These are phyloP conservation scores for Plutomurus gul DNA, from an alignment of 1,140 invertebrate species.

Conservation along the genomic window DNA sequence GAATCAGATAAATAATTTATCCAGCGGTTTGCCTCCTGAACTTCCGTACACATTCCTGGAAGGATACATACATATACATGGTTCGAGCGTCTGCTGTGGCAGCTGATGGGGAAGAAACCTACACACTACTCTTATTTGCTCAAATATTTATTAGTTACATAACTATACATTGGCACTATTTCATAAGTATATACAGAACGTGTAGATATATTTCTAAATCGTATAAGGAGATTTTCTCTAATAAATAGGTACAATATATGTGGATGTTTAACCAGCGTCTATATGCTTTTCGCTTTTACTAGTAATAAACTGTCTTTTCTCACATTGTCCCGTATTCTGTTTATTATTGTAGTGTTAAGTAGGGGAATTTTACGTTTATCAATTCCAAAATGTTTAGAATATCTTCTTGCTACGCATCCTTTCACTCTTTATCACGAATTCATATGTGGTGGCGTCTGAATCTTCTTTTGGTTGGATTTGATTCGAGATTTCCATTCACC, in stretches of 20 bases:
- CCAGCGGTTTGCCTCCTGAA: conserved; percentile 2
- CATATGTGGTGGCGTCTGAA: not conserved
- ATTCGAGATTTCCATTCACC: not conserved
- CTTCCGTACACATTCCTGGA: not conserved
- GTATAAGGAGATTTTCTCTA: too few relatives aligned
- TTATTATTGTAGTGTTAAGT: too few relatives aligned
- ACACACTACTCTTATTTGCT: not conserved
- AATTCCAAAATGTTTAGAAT: too few relatives aligned
- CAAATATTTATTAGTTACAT: conserved; percentile 16
- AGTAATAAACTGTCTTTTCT: too few relatives aligned
- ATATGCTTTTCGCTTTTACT: too few relatives aligned
- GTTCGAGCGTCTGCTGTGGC: not conserved
- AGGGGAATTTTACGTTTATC: too few relatives aligned
- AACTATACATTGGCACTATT: not conserved
- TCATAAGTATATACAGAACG: not conserved
- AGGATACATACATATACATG: not conserved
- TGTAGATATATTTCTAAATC: not conserved
- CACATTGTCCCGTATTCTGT: too few relatives aligned
- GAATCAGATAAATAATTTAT: conserved; percentile 26
- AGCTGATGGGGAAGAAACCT: not conserved
- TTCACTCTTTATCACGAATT: not conserved
- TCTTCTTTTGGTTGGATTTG: not conserved
- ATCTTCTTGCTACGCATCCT: not conserved
- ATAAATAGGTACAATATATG: too few relatives aligned
- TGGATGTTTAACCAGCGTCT: too few relatives aligned